Evolutionary conservation across 23 tunicate genomes (phyloP).

Genomic region (Clavelina lepadiformis): DNA sequence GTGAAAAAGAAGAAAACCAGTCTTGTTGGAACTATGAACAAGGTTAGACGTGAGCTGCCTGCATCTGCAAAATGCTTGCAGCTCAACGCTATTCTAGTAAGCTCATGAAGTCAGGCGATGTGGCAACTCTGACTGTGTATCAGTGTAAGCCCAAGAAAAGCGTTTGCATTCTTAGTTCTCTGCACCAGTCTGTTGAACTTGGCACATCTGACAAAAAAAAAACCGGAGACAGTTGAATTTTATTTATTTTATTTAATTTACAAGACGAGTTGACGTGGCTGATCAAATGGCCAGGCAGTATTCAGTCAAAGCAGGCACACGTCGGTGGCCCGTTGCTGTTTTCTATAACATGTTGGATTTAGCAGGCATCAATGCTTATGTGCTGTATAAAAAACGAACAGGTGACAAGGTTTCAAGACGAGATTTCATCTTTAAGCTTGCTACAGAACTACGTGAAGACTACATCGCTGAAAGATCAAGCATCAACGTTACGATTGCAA

Average conservation of each 20-base stretch:
- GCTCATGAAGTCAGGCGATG: too few relatives aligned
- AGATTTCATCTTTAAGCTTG: conserved; percentile 15
- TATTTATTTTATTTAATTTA: too few relatives aligned
- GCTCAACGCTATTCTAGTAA: too few relatives aligned
- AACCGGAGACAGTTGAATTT: conserved; percentile 17
- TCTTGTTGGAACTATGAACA: too few relatives aligned
- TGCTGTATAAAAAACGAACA: conserved; percentile 2
- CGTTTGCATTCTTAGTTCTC: conserved; percentile 17
- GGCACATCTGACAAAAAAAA: conserved; percentile 13
- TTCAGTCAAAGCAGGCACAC: conserved; percentile 7
- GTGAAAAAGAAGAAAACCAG: conserved; percentile 9
- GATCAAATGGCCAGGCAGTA: conserved; percentile 23
- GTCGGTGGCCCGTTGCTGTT: conserved; percentile 5
- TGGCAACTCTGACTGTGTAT: too few relatives aligned
- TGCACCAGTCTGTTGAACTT: conserved; percentile 9
- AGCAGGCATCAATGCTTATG: conserved; percentile 10
- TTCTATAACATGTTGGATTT: conserved; percentile 9
- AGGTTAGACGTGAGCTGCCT: too few relatives aligned
- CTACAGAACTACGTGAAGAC: conserved; percentile 12
- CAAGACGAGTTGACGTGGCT: conserved; percentile 19
- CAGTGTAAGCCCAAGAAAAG: too few relatives aligned
- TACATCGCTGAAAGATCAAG: conserved; percentile 9
- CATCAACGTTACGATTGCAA: conserved; percentile 13
- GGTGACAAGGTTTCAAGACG: conserved; percentile 10
- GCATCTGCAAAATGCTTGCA: too few relatives aligned